phyloP scores from a whole-genome alignment of 2,888 invertebrate species.

The Heliconius ismenius region DNA sequence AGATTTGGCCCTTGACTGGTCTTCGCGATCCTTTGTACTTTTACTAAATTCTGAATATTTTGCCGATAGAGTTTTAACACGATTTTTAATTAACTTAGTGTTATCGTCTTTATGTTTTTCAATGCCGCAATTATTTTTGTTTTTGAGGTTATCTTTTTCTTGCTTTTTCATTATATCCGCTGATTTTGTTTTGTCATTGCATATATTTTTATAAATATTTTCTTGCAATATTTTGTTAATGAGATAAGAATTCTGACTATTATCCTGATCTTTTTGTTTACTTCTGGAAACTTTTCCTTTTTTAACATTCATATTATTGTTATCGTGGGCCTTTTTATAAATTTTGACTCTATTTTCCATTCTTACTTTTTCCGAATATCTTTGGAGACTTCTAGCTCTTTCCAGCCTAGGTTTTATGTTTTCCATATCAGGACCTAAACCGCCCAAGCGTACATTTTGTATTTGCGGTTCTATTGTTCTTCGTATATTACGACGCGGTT shows the following conservation, averaged over 20 bases:
- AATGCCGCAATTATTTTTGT: conserved; percentile 30
- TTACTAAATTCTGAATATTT: conserved; percentile 35
- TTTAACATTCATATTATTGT: conserved; percentile 53
- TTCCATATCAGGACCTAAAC: conserved; percentile 72
- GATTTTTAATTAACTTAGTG: conserved; percentile 34
- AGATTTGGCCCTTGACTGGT: conserved; percentile 49
- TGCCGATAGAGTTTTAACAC: conserved; percentile 35
- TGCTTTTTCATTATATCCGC: conserved; percentile 51
- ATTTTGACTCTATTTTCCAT: conserved; percentile 74
- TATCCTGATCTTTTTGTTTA: conserved; percentile 44
- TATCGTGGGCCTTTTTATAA: conserved; percentile 66
- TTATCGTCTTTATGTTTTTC: conserved; percentile 38
- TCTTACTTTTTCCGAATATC: conserved; percentile 75
- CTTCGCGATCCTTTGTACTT: conserved; percentile 40
- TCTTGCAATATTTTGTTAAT: conserved; percentile 60
- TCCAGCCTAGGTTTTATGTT: conserved; percentile 71
- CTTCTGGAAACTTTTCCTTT: conserved; percentile 47
- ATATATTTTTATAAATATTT: conserved; percentile 49
- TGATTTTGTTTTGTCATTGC: conserved; percentile 56
- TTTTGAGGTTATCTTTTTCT: conserved; percentile 40
- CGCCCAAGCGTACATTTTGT: conserved; percentile 66
- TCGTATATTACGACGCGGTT: conserved; percentile 56
- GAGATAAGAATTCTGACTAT: conserved; percentile 59
- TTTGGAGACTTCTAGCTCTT: conserved; percentile 73
- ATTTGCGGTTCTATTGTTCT: conserved; percentile 57